Conservation (phyloP, 2,888 invertebrate genomes). For the Galeruca laticollis region DNA sequence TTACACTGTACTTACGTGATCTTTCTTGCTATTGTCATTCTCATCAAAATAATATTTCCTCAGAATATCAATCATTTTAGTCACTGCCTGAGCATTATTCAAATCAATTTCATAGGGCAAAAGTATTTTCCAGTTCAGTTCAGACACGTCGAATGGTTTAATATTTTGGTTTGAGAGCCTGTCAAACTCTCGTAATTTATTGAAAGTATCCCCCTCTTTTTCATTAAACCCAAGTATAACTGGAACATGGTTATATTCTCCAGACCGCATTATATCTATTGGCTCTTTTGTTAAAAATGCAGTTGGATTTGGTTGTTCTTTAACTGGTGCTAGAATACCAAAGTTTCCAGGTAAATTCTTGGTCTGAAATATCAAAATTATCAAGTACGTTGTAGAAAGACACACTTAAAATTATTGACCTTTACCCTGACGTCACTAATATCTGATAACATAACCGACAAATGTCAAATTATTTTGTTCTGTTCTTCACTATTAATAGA, state of each 20-base stretch:
- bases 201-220: conserved; percentile 52
- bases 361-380: background rate
- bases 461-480: no score
- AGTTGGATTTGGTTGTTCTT: conserved; percentile 30
- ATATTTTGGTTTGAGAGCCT: background rate
- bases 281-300: conserved; percentile 59
- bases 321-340: conserved; percentile 39
- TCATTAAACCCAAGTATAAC: conserved; percentile 59
- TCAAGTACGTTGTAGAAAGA: no score
- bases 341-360: background rate
- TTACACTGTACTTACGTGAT: background rate
- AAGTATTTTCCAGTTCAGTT: background rate
- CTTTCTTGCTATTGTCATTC: background rate
- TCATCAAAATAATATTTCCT: background rate
- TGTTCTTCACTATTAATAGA: no score
- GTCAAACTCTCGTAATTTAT: background rate
- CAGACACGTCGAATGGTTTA: background rate
- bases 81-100: background rate
- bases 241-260: conserved; percentile 60
- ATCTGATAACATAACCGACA: no score
- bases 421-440: no score
- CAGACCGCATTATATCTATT: conserved; percentile 54
- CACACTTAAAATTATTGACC: no score
- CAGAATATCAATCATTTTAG: background rate
- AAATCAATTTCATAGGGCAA: conserved; percentile 4